Evolutionary conservation across 2,888 invertebrate species (phyloP).

Genomic region (Barypeithes pellucidus): DNA sequence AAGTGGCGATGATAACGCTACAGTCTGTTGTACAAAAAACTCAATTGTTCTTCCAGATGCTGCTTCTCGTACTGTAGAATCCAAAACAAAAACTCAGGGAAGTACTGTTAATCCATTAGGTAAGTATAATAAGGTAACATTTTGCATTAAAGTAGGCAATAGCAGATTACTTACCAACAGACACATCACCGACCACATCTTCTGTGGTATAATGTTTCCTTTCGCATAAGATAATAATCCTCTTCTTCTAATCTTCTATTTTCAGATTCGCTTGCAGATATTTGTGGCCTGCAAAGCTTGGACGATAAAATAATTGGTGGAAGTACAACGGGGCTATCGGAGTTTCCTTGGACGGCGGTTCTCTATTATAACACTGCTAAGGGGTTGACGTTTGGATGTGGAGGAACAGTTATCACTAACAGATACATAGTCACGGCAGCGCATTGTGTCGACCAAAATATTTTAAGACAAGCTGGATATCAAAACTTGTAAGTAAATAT

Average conservation of each 20-base stretch:
- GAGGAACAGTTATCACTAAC: slow-evolving; percentile 72
- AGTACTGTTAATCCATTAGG: not conserved
- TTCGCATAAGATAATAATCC: too few relatives aligned
- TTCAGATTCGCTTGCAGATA: slow-evolving; percentile 9
- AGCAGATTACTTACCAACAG: too few relatives aligned
- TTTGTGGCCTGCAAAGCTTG: slow-evolving; percentile 68
- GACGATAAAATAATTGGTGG: slow-evolving; percentile 78
- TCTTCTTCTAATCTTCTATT: too few relatives aligned
- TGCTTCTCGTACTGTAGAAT: not conserved
- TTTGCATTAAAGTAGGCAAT: too few relatives aligned
- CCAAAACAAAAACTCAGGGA: not conserved
- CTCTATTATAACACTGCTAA: slow-evolving; percentile 69
- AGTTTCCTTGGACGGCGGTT: slow-evolving; percentile 69
- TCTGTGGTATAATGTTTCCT: too few relatives aligned
- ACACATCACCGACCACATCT: too few relatives aligned
- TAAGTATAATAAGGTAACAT: not conserved
- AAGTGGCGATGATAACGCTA: not conserved
- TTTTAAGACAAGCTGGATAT: slow-evolving; percentile 56
- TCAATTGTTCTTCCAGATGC: slow-evolving; percentile 14
- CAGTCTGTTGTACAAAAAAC: slow-evolving; percentile 21
- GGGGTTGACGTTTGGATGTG: slow-evolving; percentile 67
- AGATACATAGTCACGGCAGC: slow-evolving; percentile 74
- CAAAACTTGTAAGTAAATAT: slow-evolving; percentile 59
- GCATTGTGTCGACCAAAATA: slow-evolving; percentile 69
- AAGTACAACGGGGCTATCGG: slow-evolving; percentile 71